phyloP scores from a whole-genome alignment of 2,888 invertebrate genomes.

The Dascillus cervinus region DNA sequence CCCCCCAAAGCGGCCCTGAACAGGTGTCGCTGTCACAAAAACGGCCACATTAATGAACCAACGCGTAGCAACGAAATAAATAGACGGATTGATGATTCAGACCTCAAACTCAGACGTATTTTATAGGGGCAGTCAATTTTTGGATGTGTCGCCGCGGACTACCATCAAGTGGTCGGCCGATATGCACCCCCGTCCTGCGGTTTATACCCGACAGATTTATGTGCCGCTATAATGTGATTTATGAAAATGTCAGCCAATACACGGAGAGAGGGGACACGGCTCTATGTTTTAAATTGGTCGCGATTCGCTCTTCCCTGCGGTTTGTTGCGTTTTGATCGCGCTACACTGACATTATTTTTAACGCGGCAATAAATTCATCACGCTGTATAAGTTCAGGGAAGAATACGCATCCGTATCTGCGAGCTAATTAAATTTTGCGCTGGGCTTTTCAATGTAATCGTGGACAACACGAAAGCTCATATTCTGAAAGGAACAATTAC shows the following conservation, averaged over 20 bases:
- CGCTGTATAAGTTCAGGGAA: conserved; percentile 23
- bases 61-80: conserved; percentile 19
- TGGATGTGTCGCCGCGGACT: conserved; percentile 31
- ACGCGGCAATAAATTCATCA: conserved; percentile 25
- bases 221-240: conserved; percentile 38
- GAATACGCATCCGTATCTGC: no score
- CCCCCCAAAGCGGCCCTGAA: conserved; percentile 28
- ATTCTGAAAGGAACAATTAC: conserved; percentile 24
- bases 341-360: conserved; percentile 24
- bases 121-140: conserved; percentile 32
- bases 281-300: conserved; percentile 18
- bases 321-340: conserved; percentile 18
- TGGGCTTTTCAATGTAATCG: no score
- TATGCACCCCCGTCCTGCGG: conserved; percentile 32
- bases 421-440: no score
- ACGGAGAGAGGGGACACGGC: no score
- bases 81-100: conserved; percentile 32
- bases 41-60: conserved; percentile 30
- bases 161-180: conserved; percentile 32
- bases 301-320: conserved; percentile 20
- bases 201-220: conserved; percentile 38
- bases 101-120: conserved; percentile 32
- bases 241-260: conserved; percentile 33
- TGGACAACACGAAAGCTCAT: no score
- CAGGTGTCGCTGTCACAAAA: conserved; percentile 38